phyloP scores from a whole-genome alignment of 53 echinoderm and acorn worm genomes.

The Echinometra lucunter region DNA sequence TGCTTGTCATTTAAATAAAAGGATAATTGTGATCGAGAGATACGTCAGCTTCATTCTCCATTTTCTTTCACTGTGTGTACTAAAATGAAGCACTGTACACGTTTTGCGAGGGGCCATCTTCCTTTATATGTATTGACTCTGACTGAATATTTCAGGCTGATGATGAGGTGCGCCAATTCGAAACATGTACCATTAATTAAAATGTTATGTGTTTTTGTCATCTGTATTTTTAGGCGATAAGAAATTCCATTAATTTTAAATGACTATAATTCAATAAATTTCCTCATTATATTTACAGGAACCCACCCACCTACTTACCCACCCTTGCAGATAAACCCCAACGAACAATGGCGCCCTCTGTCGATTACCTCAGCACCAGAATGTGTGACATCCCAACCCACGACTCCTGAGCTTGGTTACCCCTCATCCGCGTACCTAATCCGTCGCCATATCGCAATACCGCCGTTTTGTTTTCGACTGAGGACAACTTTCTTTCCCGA shows the following conservation, averaged over 20 bases:
- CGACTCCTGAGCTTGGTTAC: background rate
- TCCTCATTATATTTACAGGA: background rate
- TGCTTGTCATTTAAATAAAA: no score
- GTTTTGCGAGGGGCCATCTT: no score
- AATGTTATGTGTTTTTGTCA: no score
- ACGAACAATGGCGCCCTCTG: background rate
- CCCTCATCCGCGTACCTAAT: background rate
- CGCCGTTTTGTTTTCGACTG: background rate
- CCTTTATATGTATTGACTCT: no score
- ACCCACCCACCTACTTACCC: background rate
- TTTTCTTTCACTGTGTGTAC: no score
- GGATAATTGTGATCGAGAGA: no score
- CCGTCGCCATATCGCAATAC: background rate
- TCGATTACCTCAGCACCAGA: slow-evolving; percentile 35
- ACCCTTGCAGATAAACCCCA: background rate
- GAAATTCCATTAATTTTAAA: background rate
- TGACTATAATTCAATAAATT: background rate
- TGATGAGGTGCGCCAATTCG: no score
- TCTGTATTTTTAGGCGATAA: no score
- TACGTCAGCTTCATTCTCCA: no score
- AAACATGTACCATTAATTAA: no score
- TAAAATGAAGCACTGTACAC: no score
- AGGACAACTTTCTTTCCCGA: background rate
- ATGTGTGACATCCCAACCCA: background rate
- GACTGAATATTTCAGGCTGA: no score